These are phyloP conservation scores for Myotis yumanensis DNA, from an alignment of 2,113 vertebrate species.

Conservation along the genomic window DNA sequence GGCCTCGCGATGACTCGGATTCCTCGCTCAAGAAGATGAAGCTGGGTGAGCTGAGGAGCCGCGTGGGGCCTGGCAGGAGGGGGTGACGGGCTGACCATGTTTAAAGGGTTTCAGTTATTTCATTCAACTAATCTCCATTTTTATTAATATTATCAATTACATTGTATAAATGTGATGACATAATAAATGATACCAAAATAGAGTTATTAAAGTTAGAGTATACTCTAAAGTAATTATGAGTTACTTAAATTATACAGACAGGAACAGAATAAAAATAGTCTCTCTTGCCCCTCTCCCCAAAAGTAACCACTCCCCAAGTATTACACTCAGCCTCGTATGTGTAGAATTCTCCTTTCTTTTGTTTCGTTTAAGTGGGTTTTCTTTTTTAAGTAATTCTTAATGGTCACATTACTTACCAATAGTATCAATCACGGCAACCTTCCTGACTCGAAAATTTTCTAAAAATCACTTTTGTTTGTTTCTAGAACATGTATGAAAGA, in stretches of 20 bases:
- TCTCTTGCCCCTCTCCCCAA: neutral
- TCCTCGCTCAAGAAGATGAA: conserved; percentile 92
- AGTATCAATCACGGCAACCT: neutral
- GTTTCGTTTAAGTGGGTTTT: neutral
- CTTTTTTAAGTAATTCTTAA: neutral
- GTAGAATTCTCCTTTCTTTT: neutral
- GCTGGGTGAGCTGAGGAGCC: conserved; percentile 85
- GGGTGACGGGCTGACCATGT: rapidly evolving
- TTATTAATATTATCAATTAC: neutral
- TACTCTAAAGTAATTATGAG: neutral
- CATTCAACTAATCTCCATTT: neutral
- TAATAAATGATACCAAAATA: neutral
- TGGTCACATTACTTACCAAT: neutral
- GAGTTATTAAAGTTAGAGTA: neutral
- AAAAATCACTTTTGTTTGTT: neutral
- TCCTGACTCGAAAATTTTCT: neutral
- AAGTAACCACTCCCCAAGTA: neutral
- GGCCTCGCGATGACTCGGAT: conserved; percentile 89
- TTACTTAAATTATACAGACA: neutral
- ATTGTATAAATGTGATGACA: neutral
- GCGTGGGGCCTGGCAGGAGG: neutral
- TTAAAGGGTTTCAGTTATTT: neutral
- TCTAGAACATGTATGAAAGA: neutral
- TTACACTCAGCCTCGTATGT: neutral
- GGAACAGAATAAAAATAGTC: neutral